Percentiles rank a stretch among this genome's conserved stretches.
These are phyloP conservation scores for Camelus dromedarius DNA, from an alignment of 2,113 vertebrate species.

Conservation along the genomic window DNA sequence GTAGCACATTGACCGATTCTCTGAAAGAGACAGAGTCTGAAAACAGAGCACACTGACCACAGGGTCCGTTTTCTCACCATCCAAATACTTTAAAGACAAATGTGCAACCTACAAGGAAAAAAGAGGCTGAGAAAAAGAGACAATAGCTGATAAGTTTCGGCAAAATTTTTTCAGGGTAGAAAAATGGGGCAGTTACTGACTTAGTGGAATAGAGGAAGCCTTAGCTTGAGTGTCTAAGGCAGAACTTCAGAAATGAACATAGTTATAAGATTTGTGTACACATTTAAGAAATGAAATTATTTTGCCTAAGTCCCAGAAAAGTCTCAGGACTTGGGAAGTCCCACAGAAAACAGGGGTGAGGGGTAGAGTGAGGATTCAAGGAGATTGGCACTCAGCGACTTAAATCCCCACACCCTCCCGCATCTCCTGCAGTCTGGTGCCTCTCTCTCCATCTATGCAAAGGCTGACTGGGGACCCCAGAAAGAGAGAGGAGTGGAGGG, in stretches of 20 bases:
- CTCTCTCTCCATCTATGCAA: neutral
- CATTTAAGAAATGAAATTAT: neutral
- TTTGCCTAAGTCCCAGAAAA: neutral
- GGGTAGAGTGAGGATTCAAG: fast-evolving
- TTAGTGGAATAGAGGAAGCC: neutral
- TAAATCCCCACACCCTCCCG: neutral
- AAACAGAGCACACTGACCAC: neutral
- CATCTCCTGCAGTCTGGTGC: neutral
- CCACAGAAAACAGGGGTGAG: neutral
- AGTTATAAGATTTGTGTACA: neutral
- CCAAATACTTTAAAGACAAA: neutral
- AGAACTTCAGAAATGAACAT: neutral
- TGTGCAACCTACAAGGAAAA: neutral
- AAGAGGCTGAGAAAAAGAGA: neutral
- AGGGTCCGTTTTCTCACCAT: neutral
- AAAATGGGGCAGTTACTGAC: neutral
- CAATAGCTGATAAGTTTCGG: neutral
- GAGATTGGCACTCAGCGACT: neutral
- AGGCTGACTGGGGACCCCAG: neutral
- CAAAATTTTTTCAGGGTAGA: neutral
- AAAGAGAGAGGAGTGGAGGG: neutral
- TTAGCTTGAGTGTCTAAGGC: neutral
- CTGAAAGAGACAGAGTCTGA: neutral
- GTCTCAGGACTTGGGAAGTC: neutral
- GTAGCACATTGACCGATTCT: neutral